Percentiles rank a stretch among this genome's conserved stretches.
Conservation (phyloP, 2,797 vertebrate genomes). For the Merluccius polli region DNA sequence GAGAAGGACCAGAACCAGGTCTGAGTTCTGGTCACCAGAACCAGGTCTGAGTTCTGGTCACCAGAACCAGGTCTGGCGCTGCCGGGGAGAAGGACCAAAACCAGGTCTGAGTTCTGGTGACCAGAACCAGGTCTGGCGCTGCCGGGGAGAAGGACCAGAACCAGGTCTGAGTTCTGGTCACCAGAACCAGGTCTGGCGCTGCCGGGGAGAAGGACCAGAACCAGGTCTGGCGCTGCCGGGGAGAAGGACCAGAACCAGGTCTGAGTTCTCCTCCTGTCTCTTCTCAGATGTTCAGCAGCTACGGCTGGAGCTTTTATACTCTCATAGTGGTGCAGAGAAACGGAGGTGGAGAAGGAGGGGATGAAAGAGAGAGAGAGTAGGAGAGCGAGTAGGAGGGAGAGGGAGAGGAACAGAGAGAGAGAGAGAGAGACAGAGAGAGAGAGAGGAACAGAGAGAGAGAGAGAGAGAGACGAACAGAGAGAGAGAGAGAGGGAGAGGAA, state of each 20-base stretch:
- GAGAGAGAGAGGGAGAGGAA: constrained; percentile 22
- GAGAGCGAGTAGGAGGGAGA: constrained; percentile 21
- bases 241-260: constrained; percentile 31
- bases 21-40: constrained; percentile 39
- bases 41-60: constrained; percentile 33
- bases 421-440: constrained; percentile 46
- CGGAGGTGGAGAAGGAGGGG: constrained; percentile 19
- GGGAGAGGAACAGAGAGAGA: constrained; percentile 34
- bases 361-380: background rate
- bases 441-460: constrained; percentile 1
- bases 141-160: constrained; percentile 45
- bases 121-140: constrained; percentile 26
- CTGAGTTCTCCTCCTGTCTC: constrained; percentile 31
- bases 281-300: constrained; percentile 48
- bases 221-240: too few species aligned
- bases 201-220: too few species aligned
- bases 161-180: constrained; percentile 33
- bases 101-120: constrained; percentile 33
- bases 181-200: constrained; percentile 24
- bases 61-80: constrained; percentile 26
- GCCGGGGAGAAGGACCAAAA: constrained; percentile 44
- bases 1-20: constrained; percentile 37
- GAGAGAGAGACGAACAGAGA: background rate
- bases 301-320: constrained; percentile 34
- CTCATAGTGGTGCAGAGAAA: constrained; percentile 48